Base-by-base conservation (phyloP, 2,113 vertebrate species). In the Lota lota region DNA sequence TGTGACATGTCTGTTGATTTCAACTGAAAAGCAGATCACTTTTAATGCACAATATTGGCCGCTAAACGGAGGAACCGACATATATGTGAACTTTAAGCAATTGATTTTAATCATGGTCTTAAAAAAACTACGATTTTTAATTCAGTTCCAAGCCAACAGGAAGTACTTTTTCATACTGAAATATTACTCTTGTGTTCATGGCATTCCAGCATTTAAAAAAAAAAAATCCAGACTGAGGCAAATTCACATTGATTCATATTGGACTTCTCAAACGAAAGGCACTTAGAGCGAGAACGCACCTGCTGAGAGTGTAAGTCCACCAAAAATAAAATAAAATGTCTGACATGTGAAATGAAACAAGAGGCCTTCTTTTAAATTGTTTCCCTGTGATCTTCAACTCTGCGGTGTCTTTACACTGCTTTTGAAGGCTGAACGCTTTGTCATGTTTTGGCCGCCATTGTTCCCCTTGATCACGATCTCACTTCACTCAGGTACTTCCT, bases 401-500 rank as follows among this genome's bases (percentile, higher is more conserved):
- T n/a, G 63, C 74, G 50, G 68, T 56, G 12, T 21, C 40, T 3
- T 22, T 50, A 47, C 65, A 56, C 16, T 63, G 21, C 20, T 21
- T n/a, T 63, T 33, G 70, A 47, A 33, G 28, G 28, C 28, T 33
- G 4, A 33, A 33, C 28, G 28, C 28, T 33, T 22, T 20, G 64
- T 51, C 63, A n/a, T 64, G 58, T 8, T 57, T 74, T 66, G 47
- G 40, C 61, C 22, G 16, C 28, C 24, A 22, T 50, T 40, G 68
- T 51, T 64, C 54, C 69, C 47, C 69, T 74, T 75, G 12, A 69
- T n/a, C 59, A 8, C 66, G 40, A 61, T 36, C 47, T 65, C 61
- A 50, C 68, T 74, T 72, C 50, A 54, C 33, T 67, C 57, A 24
- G 58, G 59, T 68, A 36, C 64, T 69, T 75, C 76, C 33, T 61